Evolutionary conservation across 2,888 invertebrate genomes (phyloP), one percentile per base, ranked within the genome.

Genomic region (Ligdia adustata): DNA sequence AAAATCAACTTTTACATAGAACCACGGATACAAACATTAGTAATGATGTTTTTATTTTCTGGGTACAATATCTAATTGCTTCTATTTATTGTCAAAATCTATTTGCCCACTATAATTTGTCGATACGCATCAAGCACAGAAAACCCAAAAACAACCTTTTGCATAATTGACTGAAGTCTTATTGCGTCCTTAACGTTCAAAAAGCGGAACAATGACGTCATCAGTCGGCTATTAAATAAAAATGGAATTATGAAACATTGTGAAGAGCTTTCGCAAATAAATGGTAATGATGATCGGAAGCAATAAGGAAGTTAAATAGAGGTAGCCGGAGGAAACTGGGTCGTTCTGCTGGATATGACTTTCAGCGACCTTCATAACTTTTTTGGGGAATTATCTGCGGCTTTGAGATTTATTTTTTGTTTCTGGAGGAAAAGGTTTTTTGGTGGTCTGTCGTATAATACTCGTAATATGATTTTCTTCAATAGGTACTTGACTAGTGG

Each of bases 211-310:
- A 27, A 41, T 32, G 26, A 22, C 47, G 27, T 37, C 35, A 48
- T 48, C 31, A 48, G 9, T 26, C 9, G 14, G 14, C 41, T 41
- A 41, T 47, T 37, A 48, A 41, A 32, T 48, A 48, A 54, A 39
- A 46, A 40, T 32, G 32, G 43, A 60, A 62, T 62, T 62, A 61
- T 57, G 60, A 56, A 59, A 64, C 62, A 64, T 70, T 72, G 69
- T 58, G 48, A 63, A 57, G 62, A 64, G 64, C 60, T 49, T 46
- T 55, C 51, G 56, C 57, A 68, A 71, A 71, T 71, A 72, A 68
- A 72, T 66, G 72, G 56, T 72, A 71, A 75, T 72, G 67, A 60
- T 67, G 64, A 70, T 74, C 64, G 66, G 61, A 66, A 62, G 66
- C 67, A 67, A 75, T 70, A 66, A 72, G 64, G 58, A 60, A 64